Conservation (phyloP, 2,888 invertebrate species). For the Caenorhabditis macrosperma region DNA sequence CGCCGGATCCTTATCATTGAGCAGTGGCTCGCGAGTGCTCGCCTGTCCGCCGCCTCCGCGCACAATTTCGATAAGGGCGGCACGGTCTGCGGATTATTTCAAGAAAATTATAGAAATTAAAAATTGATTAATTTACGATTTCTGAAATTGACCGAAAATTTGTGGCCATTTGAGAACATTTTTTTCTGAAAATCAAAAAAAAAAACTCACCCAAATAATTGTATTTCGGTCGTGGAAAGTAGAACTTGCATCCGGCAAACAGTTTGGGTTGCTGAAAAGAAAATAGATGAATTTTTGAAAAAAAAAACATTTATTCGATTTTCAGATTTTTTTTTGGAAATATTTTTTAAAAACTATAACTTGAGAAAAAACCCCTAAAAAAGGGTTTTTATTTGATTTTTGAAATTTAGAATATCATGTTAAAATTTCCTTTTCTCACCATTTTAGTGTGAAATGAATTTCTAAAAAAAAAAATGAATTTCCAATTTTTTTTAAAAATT, state of each 20-base stretch:
- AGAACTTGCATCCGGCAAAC: conserved; percentile 63
- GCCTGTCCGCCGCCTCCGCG: conserved; percentile 41
- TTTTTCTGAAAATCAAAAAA: background rate
- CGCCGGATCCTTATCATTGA: conserved; percentile 22
- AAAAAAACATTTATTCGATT: no score
- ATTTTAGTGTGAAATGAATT: no score
- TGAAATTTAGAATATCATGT: no score
- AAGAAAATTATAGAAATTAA: background rate
- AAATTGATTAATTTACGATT: background rate
- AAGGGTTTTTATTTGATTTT: no score
- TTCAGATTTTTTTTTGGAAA: background rate
- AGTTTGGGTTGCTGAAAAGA: conserved; percentile 60
- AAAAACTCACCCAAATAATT: conserved; percentile 47
- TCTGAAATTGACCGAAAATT: background rate
- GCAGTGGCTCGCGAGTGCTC: conserved; percentile 15
- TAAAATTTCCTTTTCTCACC: no score
- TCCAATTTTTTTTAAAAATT: background rate
- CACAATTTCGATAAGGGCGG: conserved; percentile 34
- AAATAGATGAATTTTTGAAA: background rate
- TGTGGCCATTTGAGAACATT: no score
- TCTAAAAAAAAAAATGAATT: background rate
- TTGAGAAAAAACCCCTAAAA: no score
- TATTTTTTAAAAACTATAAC: no score
- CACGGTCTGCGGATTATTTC: conserved; percentile 30
- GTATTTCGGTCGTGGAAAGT: conserved; percentile 36